Conservation (phyloP, 2,113 vertebrate species). For the Nestor notabilis region DNA sequence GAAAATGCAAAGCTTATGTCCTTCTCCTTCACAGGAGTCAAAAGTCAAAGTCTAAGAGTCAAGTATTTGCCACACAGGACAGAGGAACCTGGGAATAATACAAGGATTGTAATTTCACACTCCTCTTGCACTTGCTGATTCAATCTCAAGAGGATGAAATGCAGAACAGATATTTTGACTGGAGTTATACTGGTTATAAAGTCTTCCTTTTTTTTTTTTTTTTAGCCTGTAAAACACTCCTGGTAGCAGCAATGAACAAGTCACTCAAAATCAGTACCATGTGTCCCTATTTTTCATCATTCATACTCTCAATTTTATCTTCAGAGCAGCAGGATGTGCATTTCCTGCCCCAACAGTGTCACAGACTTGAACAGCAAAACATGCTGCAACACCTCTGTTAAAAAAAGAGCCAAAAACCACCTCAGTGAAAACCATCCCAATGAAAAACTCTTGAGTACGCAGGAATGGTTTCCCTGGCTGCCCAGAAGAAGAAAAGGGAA, state of each 20-base stretch:
- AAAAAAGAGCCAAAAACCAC: not conserved
- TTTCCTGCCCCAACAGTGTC: not conserved
- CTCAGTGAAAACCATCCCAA: not conserved
- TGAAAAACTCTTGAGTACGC: not conserved
- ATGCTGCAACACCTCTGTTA: not conserved
- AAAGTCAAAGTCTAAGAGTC: not conserved
- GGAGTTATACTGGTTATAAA: not conserved
- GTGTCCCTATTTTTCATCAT: not conserved
- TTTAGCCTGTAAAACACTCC: not conserved
- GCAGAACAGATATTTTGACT: not conserved
- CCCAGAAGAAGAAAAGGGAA: accelerated
- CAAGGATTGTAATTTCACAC: not conserved
- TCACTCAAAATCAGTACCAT: not conserved
- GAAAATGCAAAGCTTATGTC: not conserved
- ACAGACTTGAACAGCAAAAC: not conserved
- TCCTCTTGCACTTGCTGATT: not conserved
- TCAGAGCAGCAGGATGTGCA: not conserved
- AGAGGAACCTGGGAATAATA: not conserved
- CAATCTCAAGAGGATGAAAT: not conserved
- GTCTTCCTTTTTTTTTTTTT: not conserved
- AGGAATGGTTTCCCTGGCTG: not conserved
- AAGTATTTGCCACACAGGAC: not conserved
- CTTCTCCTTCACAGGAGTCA: not conserved
- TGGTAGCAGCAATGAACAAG: not conserved
- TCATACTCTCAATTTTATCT: not conserved